These are phyloP conservation scores for Steinernema feltiae DNA, from an alignment of 1,140 invertebrate genomes.

Conservation along the genomic window DNA sequence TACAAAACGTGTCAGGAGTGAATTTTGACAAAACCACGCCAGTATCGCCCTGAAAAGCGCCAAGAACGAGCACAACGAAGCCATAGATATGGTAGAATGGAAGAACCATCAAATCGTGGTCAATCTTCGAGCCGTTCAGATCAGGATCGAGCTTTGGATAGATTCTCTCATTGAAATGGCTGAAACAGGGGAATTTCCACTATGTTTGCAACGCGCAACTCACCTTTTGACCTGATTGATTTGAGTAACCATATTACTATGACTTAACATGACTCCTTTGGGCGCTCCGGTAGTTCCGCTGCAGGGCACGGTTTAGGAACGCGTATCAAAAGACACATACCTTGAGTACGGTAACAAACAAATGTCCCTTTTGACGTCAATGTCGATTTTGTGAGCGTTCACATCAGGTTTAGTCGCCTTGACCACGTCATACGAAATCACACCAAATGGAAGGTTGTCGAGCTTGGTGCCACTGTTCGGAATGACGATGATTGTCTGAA, in stretches of 20 bases:
- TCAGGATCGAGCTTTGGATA: not conserved
- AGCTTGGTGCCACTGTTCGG: not conserved
- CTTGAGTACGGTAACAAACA: not conserved
- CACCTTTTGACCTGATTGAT: slow-evolving; percentile 67
- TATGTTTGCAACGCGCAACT: not conserved
- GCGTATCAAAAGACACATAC: not conserved
- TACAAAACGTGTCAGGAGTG: not conserved
- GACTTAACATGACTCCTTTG: slow-evolving; percentile 61
- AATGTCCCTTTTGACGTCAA: not conserved
- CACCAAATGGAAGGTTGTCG: not conserved
- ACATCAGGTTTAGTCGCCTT: not conserved
- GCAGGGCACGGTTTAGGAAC: not conserved
- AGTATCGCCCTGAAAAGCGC: not conserved
- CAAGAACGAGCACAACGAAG: not conserved
- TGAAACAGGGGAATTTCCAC: not conserved
- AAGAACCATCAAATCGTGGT: not conserved
- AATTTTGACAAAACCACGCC: not conserved
- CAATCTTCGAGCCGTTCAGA: not conserved
- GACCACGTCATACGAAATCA: not conserved
- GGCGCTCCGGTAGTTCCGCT: slow-evolving; percentile 65
- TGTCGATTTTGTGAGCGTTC: not conserved
- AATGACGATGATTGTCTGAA: not conserved
- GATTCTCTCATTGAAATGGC: not conserved
- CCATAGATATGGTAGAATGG: not conserved
- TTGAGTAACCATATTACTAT: slow-evolving; percentile 63